Evolutionary conservation across 2,113 vertebrate species (phyloP), one percentile per base, ranked within the genome.

Genomic region (Telmatochromis brichardi): DNA sequence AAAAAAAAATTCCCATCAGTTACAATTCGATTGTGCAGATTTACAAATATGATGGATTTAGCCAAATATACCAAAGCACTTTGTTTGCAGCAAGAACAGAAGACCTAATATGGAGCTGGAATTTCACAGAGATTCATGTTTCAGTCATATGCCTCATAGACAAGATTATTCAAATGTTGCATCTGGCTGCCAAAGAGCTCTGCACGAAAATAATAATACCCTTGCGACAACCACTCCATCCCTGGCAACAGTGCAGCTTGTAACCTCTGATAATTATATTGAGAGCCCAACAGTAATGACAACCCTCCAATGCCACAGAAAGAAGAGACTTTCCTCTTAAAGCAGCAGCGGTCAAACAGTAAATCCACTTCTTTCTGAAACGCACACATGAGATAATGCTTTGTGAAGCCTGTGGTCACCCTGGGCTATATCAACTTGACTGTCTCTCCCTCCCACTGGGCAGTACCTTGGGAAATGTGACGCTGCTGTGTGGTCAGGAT

Each of bases 221-320:
- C 94, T 92, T 95, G 92, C 86, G 93, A 94, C 94, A 92, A 95
- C 91, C 95, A 91, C 94, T 94, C 89, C 26, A 91, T 95, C 93
- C 86, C 92, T 96, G 96, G 95, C 94, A 94, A 89, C 81, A 31
- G 83, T 21, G 26, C 88, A 82, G 88, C 94, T 93, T 92, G 91
- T 91, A 93, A 95, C 93, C 94, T 94, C 95, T 96, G 93, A 95
- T 96, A 94, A 96, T 95, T 95, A 95, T 92, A 94, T 93, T 91
- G 94, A 94, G 91, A 93, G 93, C 92, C 95, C 89, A 90, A 76
- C 92, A 83, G 91, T 96, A 97, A 96, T 96, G 95, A 96, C 96
- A 96, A 89, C 93, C 92, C 90, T 96, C 89, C 88, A 45, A 85
- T 78, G 92, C 95, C 94, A 90, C 96, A 94, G 94, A 93, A 88